A percentile compares a stretch with the other conserved stretches of the same genome.
Evolutionary conservation across 2,888 invertebrate species (phyloP).

Genomic region (Acleris sparsana): DNA sequence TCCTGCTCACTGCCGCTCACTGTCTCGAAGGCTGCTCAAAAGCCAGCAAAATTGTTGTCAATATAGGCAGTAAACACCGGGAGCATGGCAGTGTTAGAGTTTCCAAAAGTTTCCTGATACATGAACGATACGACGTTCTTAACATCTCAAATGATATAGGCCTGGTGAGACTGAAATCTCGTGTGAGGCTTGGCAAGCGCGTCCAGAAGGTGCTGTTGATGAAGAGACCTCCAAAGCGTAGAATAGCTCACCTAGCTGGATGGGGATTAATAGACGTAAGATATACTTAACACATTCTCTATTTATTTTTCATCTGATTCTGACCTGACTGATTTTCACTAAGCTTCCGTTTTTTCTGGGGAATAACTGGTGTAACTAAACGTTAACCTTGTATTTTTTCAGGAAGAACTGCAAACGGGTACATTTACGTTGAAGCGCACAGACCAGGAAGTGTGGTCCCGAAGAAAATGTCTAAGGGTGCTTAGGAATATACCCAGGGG

Average conservation of each 20-base stretch:
- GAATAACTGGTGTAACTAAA: too few species aligned
- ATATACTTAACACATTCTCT: neutral
- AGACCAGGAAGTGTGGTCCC: too few species aligned
- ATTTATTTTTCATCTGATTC: too few species aligned
- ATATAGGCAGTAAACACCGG: neutral
- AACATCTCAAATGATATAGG: conserved; percentile 40
- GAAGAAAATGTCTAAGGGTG: too few species aligned
- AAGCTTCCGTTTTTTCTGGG: too few species aligned
- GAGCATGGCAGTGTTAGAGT: neutral
- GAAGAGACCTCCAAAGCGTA: conserved; percentile 37
- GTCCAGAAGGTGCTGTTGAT: conserved; percentile 43
- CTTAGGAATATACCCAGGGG: too few species aligned
- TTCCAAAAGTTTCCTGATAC: conserved; percentile 23
- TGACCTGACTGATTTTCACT: too few species aligned
- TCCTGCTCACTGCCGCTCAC: neutral
- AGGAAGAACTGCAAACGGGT: too few species aligned
- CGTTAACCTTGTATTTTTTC: too few species aligned
- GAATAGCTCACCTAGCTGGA: conserved; percentile 43
- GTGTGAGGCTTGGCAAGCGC: conserved; percentile 30
- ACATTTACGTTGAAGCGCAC: too few species aligned
- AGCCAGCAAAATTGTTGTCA: neutral
- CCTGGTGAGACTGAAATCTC: conserved; percentile 30
- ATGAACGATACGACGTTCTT: conserved; percentile 14
- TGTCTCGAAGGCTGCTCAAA: neutral
- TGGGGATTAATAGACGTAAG: conserved; percentile 48